Base-by-base conservation (phyloP, 2,888 invertebrate species). In the Dicranocentrus wangi region DNA sequence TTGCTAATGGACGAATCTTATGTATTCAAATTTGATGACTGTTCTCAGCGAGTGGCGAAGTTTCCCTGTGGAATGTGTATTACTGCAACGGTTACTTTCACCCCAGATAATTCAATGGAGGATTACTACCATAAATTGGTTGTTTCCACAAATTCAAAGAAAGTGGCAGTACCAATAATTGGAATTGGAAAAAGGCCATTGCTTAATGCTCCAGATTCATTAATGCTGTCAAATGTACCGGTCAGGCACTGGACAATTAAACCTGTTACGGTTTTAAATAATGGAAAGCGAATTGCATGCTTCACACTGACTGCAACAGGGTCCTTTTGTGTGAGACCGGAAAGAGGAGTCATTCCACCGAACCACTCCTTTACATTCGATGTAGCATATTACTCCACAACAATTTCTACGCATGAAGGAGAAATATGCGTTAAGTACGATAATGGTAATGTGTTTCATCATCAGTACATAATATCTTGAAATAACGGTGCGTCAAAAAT, bases 1-100 rank as follows among this genome's bases (percentile, higher is more conserved):
- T 51, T 85, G 7, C 42, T 79, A 19, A 84, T 86, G 86, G 83
- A 85, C 10, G 82, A 84, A 25, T 73, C 82, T 0, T 43, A 60
- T 7, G 82, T 69, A 10, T 85, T 86, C 55, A 71, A 61, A 55
- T 78, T 85, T 47, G 85, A 83, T 32, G 78, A 82, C 7, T 63
- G 71, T 10, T 82, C 81, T 7, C 68, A 68, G 5, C 53, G 83
- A 39, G 71, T 86, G 0, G 73, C 68, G 3, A 85, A 82, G 66
- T 81, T 86, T 61, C 85, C 85, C 28, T 75, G 83, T 51, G 86
- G 86, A 53, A 85, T 86, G 85, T 68, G 75, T 21, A 82, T 84
- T 17, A 84, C 79, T 0, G 76, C 83, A 1, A 75, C 75, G 0
- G 75, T 86, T 65, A 75, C 82, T 15, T 86, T 86, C 65, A 47